Evolutionary conservation across 2,113 vertebrate genomes (phyloP).

Genomic region (Boleophthalmus pectinirostris): DNA sequence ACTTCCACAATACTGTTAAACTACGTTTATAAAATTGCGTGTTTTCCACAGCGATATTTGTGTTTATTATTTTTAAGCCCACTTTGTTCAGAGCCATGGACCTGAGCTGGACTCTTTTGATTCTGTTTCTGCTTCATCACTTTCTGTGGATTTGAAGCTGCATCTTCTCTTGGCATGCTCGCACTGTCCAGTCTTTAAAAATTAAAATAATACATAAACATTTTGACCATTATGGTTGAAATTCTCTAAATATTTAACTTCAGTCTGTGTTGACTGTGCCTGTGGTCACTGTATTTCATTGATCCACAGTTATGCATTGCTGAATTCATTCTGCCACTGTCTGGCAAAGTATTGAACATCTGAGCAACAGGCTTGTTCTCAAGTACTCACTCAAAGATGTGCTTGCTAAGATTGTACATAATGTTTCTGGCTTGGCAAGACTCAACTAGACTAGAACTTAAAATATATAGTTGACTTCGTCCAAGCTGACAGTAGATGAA

Average conservation of each 20-base stretch:
- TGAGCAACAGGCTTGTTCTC: not conserved
- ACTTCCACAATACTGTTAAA: not conserved
- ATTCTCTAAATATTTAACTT: not conserved
- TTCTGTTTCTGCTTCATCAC: slow-evolving; percentile 51
- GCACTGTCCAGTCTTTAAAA: slow-evolving; percentile 37
- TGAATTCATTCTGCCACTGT: not conserved
- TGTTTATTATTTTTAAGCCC: slow-evolving; percentile 33
- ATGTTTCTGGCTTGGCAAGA: not conserved
- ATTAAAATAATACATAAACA: not conserved
- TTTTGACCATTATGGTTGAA: not conserved
- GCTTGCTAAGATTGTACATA: not conserved
- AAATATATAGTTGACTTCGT: slow-evolving; percentile 13
- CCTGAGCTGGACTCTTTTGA: slow-evolving; percentile 45
- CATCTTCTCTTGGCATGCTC: slow-evolving; percentile 57
- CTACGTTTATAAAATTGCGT: not conserved
- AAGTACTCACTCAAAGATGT: not conserved
- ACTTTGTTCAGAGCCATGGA: slow-evolving; percentile 53
- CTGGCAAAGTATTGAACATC: not conserved
- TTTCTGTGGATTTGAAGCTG: slow-evolving; percentile 49
- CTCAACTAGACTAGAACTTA: not conserved
- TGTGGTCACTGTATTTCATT: not conserved
- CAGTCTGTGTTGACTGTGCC: not conserved
- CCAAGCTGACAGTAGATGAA: slow-evolving; percentile 47
- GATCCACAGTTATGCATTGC: not conserved
- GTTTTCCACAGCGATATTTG: slow-evolving; percentile 28